A percentile compares a stretch with the other conserved stretches of the same genome.
phyloP scores from a whole-genome alignment of 2,113 vertebrate species.

The Dryoscopus gambensis region DNA sequence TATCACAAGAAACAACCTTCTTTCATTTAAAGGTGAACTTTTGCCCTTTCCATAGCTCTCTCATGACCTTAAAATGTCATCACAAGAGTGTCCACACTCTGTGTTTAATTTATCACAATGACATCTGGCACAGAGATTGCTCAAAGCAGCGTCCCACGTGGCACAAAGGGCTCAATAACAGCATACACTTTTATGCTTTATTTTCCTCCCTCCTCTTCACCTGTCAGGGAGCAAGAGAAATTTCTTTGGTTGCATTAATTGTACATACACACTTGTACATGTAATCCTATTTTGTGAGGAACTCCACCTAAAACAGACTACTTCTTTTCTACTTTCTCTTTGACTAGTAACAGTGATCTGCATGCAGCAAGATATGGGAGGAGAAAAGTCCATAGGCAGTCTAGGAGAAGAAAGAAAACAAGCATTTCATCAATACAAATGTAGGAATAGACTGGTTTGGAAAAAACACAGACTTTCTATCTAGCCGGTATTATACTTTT shows the following conservation, averaged over 20 bases:
- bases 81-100: neutral
- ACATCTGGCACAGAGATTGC: neutral
- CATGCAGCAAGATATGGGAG: neutral
- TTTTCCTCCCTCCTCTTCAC: neutral
- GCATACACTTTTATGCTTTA: neutral
- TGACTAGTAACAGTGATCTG: neutral
- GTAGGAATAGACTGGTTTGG: neutral
- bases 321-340: neutral
- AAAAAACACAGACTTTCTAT: neutral
- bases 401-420: neutral
- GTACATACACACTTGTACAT: neutral
- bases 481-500: neutral
- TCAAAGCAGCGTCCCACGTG: neutral
- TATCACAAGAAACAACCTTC: neutral
- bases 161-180: neutral
- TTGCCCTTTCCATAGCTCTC: neutral
- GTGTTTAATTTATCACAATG: neutral
- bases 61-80: neutral
- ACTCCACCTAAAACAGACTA: neutral
- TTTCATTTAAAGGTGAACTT: neutral
- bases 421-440: neutral
- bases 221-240: neutral
- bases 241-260: neutral
- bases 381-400: neutral
- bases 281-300: neutral